Base-by-base conservation (phyloP, 1,140 invertebrate species). In the Heliconius hewitsoni region DNA sequence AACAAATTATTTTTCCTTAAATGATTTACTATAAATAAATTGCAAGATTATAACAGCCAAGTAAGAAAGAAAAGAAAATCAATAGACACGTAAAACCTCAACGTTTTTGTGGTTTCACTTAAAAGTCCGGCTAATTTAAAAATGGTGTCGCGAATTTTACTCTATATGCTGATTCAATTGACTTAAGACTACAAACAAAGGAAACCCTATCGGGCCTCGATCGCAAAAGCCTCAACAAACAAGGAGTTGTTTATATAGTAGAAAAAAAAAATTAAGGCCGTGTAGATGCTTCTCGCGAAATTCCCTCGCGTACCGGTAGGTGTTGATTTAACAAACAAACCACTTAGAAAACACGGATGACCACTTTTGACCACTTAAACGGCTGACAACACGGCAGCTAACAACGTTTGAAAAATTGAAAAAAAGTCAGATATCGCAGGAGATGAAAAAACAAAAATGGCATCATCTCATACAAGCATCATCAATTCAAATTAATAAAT, bases 281-380 rank as follows among this genome's bases (percentile, higher is more conserved):
- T 81, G 84, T 88, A 84, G 85, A 90, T 87, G 89, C 84, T 87
- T 88, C 86, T 88, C 83, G 90, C 88, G 81, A 91, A 92, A 88
- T 89, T 82, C 86, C 82, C 83, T 83, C 82, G 84, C 82, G 82
- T 82, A 89, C 81, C 87, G 83, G 91, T 93, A 94, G 90, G 85
- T 93, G 90, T 93, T 93, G 84, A 86, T 86, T 91, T 81, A 81
- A 86, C 84, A 91, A 92, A 94, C 85, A 94, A 80, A 85, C 84
- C 80, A 84, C 80, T 76, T 75, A 85, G 79, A 55, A 86, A 86
- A 91, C 89, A 90, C 86, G 88, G 86, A 86, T 88, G 85, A 77
- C 77, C 89, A 92, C 90, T 93, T 90, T 85, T 87, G 84, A 80
- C 82, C 84, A 83, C 82, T 89, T 85, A 84, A 86, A 8, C 78